Evolutionary conservation across 2,113 vertebrate species (phyloP).

Genomic region (Sander lucioperca): DNA sequence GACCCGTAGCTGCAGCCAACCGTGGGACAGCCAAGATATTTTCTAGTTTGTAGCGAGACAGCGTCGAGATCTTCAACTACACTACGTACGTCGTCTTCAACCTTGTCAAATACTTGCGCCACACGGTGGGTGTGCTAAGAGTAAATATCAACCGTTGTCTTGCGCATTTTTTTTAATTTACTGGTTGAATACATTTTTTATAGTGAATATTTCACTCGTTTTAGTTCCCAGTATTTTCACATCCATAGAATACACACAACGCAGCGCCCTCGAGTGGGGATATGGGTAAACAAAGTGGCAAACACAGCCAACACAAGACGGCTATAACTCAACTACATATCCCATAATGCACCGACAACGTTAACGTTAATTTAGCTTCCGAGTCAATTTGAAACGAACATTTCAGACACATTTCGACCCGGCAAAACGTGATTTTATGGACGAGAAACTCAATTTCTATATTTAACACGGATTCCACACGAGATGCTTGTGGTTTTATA

Average conservation of each 20-base stretch:
- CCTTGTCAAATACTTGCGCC: not conserved
- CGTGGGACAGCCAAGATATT: constrained; percentile 39
- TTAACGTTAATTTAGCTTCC: constrained; percentile 55
- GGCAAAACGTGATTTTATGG: constrained; percentile 32
- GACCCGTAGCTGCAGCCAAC: constrained; percentile 33
- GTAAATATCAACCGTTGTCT: not conserved
- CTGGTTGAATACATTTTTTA: not conserved
- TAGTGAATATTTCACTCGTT: not conserved
- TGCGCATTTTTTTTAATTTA: not conserved
- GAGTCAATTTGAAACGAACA: constrained; percentile 5
- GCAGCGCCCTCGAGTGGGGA: constrained; percentile 3
- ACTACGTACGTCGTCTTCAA: constrained; percentile 15
- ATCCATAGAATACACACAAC: not conserved
- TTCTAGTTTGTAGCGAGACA: not conserved
- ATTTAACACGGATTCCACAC: not conserved
- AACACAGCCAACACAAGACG: not conserved
- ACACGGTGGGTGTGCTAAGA: not conserved
- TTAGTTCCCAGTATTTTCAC: not conserved
- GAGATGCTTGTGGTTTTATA: not conserved
- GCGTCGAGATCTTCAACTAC: constrained; percentile 32
- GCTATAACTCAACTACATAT: constrained; percentile 34
- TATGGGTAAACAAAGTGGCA: too few species aligned
- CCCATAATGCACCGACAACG: constrained; percentile 41
- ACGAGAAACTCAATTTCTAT: fast-evolving
- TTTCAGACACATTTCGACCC: not conserved